Base-by-base conservation (phyloP, 2,888 invertebrate species). In the Euzetes globulus region DNA sequence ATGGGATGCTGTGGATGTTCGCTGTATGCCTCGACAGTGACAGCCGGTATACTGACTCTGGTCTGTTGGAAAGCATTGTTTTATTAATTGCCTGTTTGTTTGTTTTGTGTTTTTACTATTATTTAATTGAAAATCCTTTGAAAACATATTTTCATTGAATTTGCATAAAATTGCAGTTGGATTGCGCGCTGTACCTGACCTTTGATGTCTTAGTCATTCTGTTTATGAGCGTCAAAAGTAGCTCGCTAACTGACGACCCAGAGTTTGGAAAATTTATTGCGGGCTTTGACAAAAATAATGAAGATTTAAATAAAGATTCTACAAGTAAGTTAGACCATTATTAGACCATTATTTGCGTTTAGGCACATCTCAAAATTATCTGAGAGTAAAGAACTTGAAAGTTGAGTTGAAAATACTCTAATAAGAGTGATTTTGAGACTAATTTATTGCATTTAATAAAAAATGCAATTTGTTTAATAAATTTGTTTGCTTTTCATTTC, bases 1-100 rank as follows among this genome's bases (percentile, higher is more conserved):
- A 65, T 65, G 65, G 65, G 65, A 65, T 65, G 65, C 37, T 65
- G 65, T 65, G 65, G 65, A 4, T 65, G 65, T 65, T 37, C 65
- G 1, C 37, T 65, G 1, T 65, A 37, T 65, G 65, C 37, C 9
- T 37, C 65, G 9, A 65, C 65, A n/a, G 29, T 65, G 11, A 65
- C 65, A 65, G 65, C 65, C 37, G 65, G 65, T n/a, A n/a, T 65
- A 3, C 37, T 65, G 19, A 65, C 65, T n/a, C 7, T 65, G 19
- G 65, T 65, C 1, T 4, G 33, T 65, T 60, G 1, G 3, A 19
- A 55, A 22, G 19, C 9, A 1, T 15, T 5, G 27, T 17, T 29
- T 3, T 29, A 29, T 60, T 27, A 1, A 29, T 60, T 17, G n/a
- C n/a, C 6, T 15, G 7, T 55, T 19, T 7, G 22, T n/a, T 7